Evolutionary conservation across 2,113 vertebrate genomes (phyloP).

Genomic region (Conger conger): DNA sequence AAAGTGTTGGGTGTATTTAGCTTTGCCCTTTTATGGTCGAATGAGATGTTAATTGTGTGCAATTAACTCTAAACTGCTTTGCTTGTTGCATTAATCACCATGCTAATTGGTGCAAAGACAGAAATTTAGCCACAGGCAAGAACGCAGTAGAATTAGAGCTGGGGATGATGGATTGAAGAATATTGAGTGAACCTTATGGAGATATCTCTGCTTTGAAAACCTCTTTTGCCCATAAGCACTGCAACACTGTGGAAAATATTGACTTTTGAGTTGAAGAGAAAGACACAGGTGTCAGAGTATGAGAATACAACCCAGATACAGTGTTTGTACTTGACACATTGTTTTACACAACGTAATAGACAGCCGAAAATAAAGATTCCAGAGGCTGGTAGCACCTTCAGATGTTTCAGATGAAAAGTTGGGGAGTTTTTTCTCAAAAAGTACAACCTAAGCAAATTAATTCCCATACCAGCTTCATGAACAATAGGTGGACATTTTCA

Average conservation of each 20-base stretch:
- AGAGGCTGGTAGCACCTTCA: neutral
- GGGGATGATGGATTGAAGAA: slow-evolving; percentile 86
- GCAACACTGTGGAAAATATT: slow-evolving; percentile 36
- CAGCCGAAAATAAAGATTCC: neutral
- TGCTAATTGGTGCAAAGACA: slow-evolving; percentile 99
- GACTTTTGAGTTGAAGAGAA: slow-evolving; percentile 34
- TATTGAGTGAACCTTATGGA: slow-evolving; percentile 87
- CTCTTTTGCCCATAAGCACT: slow-evolving; percentile 62
- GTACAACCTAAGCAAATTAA: too few relatives aligned
- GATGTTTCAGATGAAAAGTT: neutral
- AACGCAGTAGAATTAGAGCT: slow-evolving; percentile 79
- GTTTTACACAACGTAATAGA: too few relatives aligned
- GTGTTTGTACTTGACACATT: neutral
- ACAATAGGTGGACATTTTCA: too few relatives aligned
- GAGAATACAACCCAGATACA: neutral
- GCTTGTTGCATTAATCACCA: slow-evolving; percentile 99
- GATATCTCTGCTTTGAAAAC: slow-evolving; percentile 84
- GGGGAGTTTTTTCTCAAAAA: too few relatives aligned
- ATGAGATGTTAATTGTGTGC: slow-evolving; percentile 99
- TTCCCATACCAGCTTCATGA: too few relatives aligned
- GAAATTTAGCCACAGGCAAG: slow-evolving; percentile 94
- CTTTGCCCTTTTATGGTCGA: slow-evolving; percentile 89
- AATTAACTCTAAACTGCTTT: slow-evolving; percentile 98
- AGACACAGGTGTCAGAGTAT: neutral
- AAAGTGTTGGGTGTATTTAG: slow-evolving; percentile 86